A percentile compares a stretch with the other conserved stretches of the same genome.
phyloP scores from a whole-genome alignment of 2,113 vertebrate species.

The Ptilonorhynchus violaceus region DNA sequence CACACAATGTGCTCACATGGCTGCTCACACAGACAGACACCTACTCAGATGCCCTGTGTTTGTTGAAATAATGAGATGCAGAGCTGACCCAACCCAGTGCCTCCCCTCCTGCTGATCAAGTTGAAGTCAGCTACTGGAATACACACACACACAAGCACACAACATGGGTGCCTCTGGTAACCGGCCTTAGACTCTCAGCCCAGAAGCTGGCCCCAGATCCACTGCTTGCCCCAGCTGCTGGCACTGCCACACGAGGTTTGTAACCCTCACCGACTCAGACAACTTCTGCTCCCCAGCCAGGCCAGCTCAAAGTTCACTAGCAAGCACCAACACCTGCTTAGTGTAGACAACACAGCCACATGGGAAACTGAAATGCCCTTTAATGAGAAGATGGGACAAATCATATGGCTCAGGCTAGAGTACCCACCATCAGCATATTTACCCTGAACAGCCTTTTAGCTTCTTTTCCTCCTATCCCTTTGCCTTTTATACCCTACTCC shows the following conservation, averaged over 20 bases:
- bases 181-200: neutral
- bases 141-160: rapidly evolving
- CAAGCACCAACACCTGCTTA: neutral
- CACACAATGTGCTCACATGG: rapidly evolving
- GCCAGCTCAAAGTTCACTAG: neutral
- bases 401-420: neutral
- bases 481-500: neutral
- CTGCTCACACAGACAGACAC: neutral
- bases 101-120: neutral
- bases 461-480: neutral
- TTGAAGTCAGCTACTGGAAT: neutral
- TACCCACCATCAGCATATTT: neutral
- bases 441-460: neutral
- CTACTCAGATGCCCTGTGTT: neutral
- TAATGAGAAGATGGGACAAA: neutral
- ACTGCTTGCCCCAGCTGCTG: neutral
- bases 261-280: neutral
- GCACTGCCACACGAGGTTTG: neutral
- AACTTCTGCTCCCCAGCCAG: neutral
- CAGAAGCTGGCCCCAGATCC: neutral
- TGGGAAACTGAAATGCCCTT: neutral
- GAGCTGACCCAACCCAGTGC: neutral
- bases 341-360: neutral
- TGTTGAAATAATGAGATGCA: neutral
- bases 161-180: neutral